A percentile compares a stretch with the other conserved stretches of the same genome.
Evolutionary conservation across 2,888 invertebrate species (phyloP).

Genomic region (Acanthacorydalis orientalis): DNA sequence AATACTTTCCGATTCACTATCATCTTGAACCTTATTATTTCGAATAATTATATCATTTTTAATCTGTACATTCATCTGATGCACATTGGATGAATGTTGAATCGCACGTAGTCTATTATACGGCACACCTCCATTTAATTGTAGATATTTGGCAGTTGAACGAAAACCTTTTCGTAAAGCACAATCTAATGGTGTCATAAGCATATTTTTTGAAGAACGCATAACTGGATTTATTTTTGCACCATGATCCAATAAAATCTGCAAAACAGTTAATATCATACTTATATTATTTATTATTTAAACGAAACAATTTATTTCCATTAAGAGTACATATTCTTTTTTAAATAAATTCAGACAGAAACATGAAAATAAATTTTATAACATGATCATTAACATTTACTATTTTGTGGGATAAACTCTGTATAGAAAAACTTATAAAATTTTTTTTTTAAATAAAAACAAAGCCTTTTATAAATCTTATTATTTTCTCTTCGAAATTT

Average conservation of each 20-base stretch:
- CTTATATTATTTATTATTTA: too few species aligned
- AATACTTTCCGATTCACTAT: neutral
- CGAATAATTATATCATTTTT: constrained; percentile 30
- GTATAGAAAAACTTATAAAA: too few species aligned
- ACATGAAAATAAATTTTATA: too few species aligned
- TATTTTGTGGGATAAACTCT: too few species aligned
- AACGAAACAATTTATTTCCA: too few species aligned
- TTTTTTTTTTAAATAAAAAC: too few species aligned
- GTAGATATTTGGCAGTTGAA: constrained; percentile 83
- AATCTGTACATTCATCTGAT: constrained; percentile 32
- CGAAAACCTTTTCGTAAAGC: constrained; percentile 73
- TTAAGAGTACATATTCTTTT: too few species aligned
- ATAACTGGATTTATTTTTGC: constrained; percentile 75
- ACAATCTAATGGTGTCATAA: constrained; percentile 82
- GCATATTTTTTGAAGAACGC: constrained; percentile 64
- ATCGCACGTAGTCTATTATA: constrained; percentile 46
- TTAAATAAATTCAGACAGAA: too few species aligned
- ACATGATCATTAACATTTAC: too few species aligned
- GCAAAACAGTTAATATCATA: constrained; percentile 8
- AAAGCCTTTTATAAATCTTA: too few species aligned
- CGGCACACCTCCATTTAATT: constrained; percentile 77
- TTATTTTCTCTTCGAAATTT: too few species aligned
- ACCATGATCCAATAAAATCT: constrained; percentile 64
- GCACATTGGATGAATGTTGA: constrained; percentile 29
- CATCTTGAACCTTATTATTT: constrained; percentile 1